Percentiles rank a stretch among this genome's conserved stretches.
These are phyloP conservation scores for Stenopsyche tienmushanensis DNA, from an alignment of 1,140 invertebrate species.

Conservation along the genomic window DNA sequence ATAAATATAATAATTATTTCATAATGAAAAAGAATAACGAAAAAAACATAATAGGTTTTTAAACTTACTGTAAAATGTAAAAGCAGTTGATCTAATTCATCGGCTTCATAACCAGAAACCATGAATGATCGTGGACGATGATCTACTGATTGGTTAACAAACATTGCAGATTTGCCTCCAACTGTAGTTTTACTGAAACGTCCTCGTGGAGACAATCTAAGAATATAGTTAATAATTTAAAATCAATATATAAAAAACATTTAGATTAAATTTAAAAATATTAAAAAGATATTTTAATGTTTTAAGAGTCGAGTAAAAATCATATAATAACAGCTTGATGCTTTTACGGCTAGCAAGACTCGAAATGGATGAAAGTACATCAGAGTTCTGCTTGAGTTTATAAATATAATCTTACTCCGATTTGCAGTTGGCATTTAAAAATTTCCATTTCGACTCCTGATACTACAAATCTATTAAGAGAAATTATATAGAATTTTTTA, in stretches of 20 bases:
- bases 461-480: not conserved
- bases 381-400: too few relatives aligned
- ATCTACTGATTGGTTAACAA: slow-evolving; percentile 70
- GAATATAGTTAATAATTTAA: not conserved
- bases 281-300: too few relatives aligned
- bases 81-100: slow-evolving; percentile 69
- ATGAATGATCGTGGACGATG: slow-evolving; percentile 77
- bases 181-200: slow-evolving; percentile 18
- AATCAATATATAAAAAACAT: not conserved
- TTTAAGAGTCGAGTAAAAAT: not conserved
- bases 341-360: too few relatives aligned
- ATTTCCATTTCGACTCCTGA: not conserved
- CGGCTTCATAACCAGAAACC: slow-evolving; percentile 74
- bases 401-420: too few relatives aligned
- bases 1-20: not conserved
- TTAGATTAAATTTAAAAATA: too few relatives aligned
- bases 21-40: slow-evolving; percentile 41
- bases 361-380: too few relatives aligned
- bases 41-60: slow-evolving; percentile 2
- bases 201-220: slow-evolving; percentile 5
- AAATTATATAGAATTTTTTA: slow-evolving; percentile 14
- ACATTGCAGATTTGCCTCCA: slow-evolving; percentile 40
- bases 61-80: slow-evolving; percentile 70
- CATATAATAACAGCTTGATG: too few relatives aligned
- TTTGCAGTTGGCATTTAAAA: too few relatives aligned